A percentile compares a stretch with the other conserved stretches of the same genome.
Conservation (phyloP, 2,888 invertebrate genomes). For the Tiliacea aurago region DNA sequence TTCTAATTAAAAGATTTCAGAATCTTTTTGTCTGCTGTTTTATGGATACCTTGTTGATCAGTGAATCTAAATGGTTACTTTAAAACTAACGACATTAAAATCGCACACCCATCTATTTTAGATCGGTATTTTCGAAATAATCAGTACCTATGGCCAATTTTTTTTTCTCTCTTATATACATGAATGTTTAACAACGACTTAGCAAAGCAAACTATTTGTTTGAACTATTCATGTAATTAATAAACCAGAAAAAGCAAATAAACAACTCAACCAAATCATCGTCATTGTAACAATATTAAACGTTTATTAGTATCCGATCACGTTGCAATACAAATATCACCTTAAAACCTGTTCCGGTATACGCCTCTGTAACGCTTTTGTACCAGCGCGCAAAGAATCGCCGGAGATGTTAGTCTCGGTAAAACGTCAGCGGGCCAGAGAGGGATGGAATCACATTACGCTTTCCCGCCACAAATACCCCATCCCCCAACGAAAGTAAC, state of each 20-base stretch:
- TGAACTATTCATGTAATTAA: neutral
- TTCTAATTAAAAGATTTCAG: too few relatives aligned
- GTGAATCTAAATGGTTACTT: too few relatives aligned
- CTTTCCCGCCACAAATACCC: constrained; percentile 2
- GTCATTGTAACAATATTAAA: neutral
- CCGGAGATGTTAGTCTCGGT: neutral
- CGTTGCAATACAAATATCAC: neutral
- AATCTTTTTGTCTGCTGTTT: neutral
- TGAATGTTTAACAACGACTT: neutral
- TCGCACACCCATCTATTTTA: neutral
- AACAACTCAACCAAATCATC: neutral
- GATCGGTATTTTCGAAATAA: neutral
- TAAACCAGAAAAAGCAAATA: neutral
- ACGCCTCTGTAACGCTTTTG: neutral
- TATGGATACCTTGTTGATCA: neutral
- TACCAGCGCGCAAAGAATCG: neutral
- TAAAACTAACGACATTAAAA: neutral
- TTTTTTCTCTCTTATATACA: neutral
- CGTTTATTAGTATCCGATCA: neutral
- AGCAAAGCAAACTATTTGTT: neutral
- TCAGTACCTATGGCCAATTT: neutral
- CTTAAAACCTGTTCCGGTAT: neutral
- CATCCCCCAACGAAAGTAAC: neutral
- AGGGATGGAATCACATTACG: neutral
- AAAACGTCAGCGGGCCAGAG: neutral